Base-by-base conservation (phyloP, 2,113 vertebrate species). In the Mungos mungo region DNA sequence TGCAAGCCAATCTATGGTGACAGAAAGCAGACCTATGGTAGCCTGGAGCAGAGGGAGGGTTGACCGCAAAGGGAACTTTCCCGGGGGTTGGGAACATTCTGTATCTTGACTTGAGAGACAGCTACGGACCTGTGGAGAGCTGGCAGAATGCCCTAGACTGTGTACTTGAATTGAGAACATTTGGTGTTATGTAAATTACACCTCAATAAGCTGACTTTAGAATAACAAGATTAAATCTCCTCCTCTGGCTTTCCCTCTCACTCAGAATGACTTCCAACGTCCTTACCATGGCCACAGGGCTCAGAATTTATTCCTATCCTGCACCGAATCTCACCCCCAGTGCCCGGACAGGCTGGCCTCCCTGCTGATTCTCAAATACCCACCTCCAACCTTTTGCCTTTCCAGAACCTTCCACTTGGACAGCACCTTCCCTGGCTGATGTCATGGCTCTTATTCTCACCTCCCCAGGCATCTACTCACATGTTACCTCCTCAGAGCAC, bases 171-270 rank as follows among this genome's bases (percentile, higher is more conserved):
- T 16, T 80, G 45, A 14, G 52, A 63, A 25, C 35, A 38, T 74
- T 68, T 80, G 45, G 60, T 68, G 68, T 82, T 15, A 50, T 47
- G 33, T 29, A 89, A 86, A 63, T 86, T 52, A 50, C 3, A 69
- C 29, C 74, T 74, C 31, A 27, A 45, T 68, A 50, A 94, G 57
- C 35, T 25, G 52, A 66, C 60, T 68, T 88, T 77, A 63, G 95
- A 60, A 68, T n/a, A 60, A 13, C 76, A 45, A 45, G 72, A 65
- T 65, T 50, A 68, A 79, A 21, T 41, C 54, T n/a, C 41, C 21
- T 93, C n/a, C 1, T 79, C 29, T 66, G 71, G 19, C 35, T 79
- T 88, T 71, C 35, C 33, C 13, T 19, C 25, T 45, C 38, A 50
- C 63, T 91, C 14, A 21, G 72, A 85, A 63, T 71, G 57, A 80